Base-by-base conservation (phyloP, 2,797 vertebrate genomes). In the Myotis myotis region DNA sequence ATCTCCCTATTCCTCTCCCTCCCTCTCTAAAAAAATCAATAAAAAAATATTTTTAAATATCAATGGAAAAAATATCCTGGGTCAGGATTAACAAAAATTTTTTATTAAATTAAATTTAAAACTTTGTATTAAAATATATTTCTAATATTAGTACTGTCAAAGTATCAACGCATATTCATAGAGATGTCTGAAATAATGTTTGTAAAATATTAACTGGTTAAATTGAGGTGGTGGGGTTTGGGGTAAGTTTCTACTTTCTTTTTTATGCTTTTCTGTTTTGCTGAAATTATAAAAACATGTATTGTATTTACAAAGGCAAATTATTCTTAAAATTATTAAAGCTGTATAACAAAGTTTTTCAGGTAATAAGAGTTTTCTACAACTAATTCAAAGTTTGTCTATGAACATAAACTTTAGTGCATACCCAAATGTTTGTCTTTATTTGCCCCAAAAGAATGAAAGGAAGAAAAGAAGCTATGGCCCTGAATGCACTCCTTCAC, bases 301-400 rank as follows among this genome's bases (percentile, higher is more conserved):
- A 53, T 53, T 85, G 25, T 62, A 90, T 87, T 87, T 66, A 94
- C 12, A 80, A 75, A 86, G 51, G 95, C 44, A 89, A 86, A 51
- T 38, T 47, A 62, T 81, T 75, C 47, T 75, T 89, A 79, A 89
- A 68, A 47, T 55, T 81, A 51, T 87, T 79, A 44, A 75, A 88
- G 7, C 47, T 92, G n/a, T 79, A 13, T 79, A 44, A 16, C 23
- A 33, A 60, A 71, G 28, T 74, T 78, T 89, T 89, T 79, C 89
- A 78, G n/a, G 15, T 94, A 92, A 87, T 76, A 64, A 70, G 13
- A 51, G 15, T 47, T 38, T 41, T 66, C n/a, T 91, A 12, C 38
- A 78, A 47, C n/a, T 83, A 44, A 93, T 71, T 64, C n/a, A 85
- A 41, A 66, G 51, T 87, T 70, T 93, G 25, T 49, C 28, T 16